A percentile compares a stretch with the other conserved stretches of the same genome.
phyloP scores from a whole-genome alignment of 1,140 invertebrate genomes.

The Cydia amplana region DNA sequence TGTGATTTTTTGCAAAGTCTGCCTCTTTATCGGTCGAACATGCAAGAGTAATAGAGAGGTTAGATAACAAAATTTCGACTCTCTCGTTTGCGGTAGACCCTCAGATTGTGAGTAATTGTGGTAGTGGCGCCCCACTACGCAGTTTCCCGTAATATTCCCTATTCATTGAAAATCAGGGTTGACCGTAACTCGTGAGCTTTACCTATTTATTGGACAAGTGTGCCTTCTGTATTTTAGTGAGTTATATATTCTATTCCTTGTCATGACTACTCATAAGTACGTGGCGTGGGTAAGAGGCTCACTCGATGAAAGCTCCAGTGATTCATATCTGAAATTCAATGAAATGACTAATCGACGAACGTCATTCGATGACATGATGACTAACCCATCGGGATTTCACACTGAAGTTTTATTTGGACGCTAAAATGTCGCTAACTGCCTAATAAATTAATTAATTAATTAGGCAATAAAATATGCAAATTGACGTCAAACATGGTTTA shows the following conservation, averaged over 20 bases:
- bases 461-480: slow-evolving; percentile 1
- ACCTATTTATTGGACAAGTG: too few relatives aligned
- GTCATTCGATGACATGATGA: slow-evolving; percentile 24
- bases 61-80: too few relatives aligned
- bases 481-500: background rate
- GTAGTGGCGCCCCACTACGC: too few relatives aligned
- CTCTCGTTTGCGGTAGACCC: too few relatives aligned
- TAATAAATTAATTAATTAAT: slow-evolving; percentile 4
- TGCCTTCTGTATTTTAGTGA: too few relatives aligned
- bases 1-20: too few relatives aligned
- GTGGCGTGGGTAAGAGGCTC: background rate
- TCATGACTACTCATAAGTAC: background rate
- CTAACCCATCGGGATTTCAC: slow-evolving; percentile 16
- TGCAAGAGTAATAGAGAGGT: too few relatives aligned
- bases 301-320: slow-evolving; percentile 22
- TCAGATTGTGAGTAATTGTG: too few relatives aligned
- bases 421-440: slow-evolving; percentile 14
- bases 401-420: slow-evolving; percentile 27
- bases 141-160: too few relatives aligned
- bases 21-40: too few relatives aligned
- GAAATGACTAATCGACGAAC: slow-evolving; percentile 25
- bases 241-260: background rate
- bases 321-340: slow-evolving; percentile 32
- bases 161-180: too few relatives aligned
- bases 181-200: too few relatives aligned